Evolutionary conservation across 2,888 invertebrate species (phyloP).

Genomic region (Nasonovia ribisnigri): DNA sequence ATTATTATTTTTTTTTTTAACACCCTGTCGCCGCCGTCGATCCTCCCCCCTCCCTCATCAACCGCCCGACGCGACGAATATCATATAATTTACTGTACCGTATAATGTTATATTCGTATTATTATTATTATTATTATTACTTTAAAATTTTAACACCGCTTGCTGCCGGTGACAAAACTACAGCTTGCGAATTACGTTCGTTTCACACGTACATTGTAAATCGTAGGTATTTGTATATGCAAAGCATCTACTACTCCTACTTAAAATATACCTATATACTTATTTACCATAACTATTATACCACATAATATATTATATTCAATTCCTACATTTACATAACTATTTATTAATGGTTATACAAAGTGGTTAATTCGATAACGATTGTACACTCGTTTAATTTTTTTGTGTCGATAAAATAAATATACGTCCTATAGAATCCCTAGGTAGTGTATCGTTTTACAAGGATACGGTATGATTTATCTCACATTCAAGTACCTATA

Average conservation of each 20-base stretch:
- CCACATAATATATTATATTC: neutral
- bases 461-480: neutral
- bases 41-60: neutral
- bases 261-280: neutral
- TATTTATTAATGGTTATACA: neutral
- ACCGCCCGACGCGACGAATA: neutral
- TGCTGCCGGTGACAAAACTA: neutral
- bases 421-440: neutral
- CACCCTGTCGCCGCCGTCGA: constrained; percentile 12
- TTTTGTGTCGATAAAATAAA: no score
- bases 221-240: no score
- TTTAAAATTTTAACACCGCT: neutral
- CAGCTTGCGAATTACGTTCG: neutral
- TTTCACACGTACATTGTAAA: neutral
- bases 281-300: neutral
- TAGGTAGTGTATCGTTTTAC: neutral
- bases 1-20: neutral
- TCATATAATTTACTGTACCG: constrained; percentile 41
- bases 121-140: neutral
- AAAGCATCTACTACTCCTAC: neutral
- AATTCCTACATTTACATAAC: neutral
- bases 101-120: constrained; percentile 10
- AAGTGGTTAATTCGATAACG: neutral
- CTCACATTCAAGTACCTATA: neutral
- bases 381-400: neutral